These are phyloP conservation scores for Psittacula cyanocephala DNA, from an alignment of 2,113 vertebrate genomes.

Conservation along the genomic window DNA sequence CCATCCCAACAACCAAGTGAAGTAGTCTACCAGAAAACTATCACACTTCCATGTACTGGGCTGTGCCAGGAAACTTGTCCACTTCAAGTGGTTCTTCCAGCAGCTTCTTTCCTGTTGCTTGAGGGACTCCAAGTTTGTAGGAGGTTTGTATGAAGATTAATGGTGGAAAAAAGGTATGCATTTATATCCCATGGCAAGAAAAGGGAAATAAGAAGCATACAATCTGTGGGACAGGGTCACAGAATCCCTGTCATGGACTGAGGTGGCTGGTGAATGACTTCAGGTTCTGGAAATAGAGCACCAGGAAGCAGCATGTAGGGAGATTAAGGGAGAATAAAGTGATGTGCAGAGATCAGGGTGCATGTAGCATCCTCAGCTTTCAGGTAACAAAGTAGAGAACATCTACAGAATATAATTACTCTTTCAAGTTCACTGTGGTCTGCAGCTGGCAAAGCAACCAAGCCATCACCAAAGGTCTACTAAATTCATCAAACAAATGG, in stretches of 20 bases:
- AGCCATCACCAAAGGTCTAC: not conserved
- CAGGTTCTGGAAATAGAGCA: not conserved
- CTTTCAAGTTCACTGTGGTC: conserved; percentile 1
- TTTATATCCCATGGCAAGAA: not conserved
- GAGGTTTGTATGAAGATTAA: not conserved
- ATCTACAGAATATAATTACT: conserved; percentile 5
- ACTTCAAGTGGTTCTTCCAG: not conserved
- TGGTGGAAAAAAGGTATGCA: not conserved
- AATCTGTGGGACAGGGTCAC: not conserved
- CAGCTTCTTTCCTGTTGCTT: not conserved
- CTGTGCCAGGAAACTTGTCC: not conserved
- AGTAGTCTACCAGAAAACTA: not conserved
- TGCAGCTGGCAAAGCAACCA: not conserved
- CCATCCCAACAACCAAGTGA: not conserved
- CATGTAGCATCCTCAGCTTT: not conserved
- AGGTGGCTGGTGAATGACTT: not conserved
- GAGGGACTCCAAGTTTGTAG: not conserved
- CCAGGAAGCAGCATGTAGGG: not conserved
- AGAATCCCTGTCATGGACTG: not conserved
- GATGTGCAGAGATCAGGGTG: not conserved
- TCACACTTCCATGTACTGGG: not conserved
- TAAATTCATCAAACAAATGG: not conserved
- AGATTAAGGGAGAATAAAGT: conserved; percentile 9
- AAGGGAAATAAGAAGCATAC: not conserved
- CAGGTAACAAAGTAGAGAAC: conserved; percentile 38